These are phyloP conservation scores for Metridium senile DNA, from an alignment of 92 coral and sea anemone genomes.

Conservation along the genomic window DNA sequence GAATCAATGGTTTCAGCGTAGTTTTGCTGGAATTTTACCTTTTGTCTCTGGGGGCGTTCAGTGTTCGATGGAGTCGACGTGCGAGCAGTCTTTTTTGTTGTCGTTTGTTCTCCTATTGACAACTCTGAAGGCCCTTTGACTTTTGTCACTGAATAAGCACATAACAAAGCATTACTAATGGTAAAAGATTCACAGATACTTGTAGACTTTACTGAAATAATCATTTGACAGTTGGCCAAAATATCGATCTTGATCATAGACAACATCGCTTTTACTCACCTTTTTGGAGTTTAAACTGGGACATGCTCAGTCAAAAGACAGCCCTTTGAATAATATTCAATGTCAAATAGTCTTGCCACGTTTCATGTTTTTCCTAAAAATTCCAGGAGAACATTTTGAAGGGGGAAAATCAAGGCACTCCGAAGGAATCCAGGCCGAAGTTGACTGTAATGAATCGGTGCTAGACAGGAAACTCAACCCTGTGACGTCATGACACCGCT, in stretches of 20 bases:
- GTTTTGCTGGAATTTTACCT: slow-evolving; percentile 35
- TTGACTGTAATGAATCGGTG: slow-evolving; percentile 9
- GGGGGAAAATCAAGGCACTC: slow-evolving; percentile 12
- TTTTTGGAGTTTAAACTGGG: slow-evolving; percentile 92
- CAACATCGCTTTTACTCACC: slow-evolving; percentile 54
- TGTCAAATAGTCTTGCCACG: slow-evolving; percentile 17
- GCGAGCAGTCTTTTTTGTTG: slow-evolving; percentile 46
- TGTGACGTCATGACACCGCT: slow-evolving; percentile 28
- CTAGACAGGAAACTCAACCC: slow-evolving; percentile 33
- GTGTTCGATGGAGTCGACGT: slow-evolving; percentile 31
- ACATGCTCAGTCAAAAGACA: slow-evolving; percentile 53
- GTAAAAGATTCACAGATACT: slow-evolving; percentile 1
- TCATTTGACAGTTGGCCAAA: slow-evolving; percentile 13
- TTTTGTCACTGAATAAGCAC: slow-evolving; percentile 77
- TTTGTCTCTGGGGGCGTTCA: slow-evolving; percentile 77
- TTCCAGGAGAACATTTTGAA: slow-evolving; percentile 48
- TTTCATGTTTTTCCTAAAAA: slow-evolving; percentile 45
- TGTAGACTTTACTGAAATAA: not conserved
- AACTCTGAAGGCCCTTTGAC: slow-evolving; percentile 87
- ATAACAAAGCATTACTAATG: slow-evolving; percentile 13
- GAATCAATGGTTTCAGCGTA: not conserved
- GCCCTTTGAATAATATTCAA: slow-evolving; percentile 1
- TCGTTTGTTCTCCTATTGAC: slow-evolving; percentile 53
- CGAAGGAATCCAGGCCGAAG: slow-evolving; percentile 15
- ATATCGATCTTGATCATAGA: not conserved